Conservation (phyloP, 2,113 vertebrate genomes). For the Steatornis caripensis region DNA sequence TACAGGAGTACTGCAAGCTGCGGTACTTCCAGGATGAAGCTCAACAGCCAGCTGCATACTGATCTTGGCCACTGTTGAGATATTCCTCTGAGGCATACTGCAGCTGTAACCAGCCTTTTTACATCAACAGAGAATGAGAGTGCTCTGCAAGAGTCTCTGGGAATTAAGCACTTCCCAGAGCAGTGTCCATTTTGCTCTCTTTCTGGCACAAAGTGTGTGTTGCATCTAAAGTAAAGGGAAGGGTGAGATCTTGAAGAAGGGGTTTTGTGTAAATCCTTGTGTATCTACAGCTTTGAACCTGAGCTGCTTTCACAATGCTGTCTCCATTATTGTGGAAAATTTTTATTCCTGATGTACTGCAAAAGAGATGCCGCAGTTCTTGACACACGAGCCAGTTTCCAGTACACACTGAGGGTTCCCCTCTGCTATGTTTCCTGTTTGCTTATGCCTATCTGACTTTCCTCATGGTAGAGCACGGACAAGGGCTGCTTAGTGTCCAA, state of each 20-base stretch:
- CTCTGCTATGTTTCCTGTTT: slow-evolving; percentile 1
- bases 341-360: background rate
- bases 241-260: background rate
- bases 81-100: background rate
- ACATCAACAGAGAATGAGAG: background rate
- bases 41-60: background rate
- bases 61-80: background rate
- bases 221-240: background rate
- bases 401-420: slow-evolving; percentile 14
- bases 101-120: background rate
- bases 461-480: background rate
- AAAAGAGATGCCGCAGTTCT: background rate
- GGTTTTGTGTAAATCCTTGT: background rate
- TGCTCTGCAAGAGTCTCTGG: background rate
- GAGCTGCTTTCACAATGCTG: background rate
- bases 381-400: background rate
- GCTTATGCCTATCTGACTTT: slow-evolving; percentile 36
- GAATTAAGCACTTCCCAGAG: background rate
- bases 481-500: slow-evolving; percentile 24
- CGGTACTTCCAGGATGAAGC: background rate
- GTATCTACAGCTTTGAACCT: background rate
- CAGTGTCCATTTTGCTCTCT: background rate
- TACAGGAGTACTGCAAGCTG: background rate
- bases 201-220: background rate
- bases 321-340: background rate